These are phyloP conservation scores for Australoheros facetus DNA, from an alignment of 2,797 vertebrate genomes.

Conservation along the genomic window DNA sequence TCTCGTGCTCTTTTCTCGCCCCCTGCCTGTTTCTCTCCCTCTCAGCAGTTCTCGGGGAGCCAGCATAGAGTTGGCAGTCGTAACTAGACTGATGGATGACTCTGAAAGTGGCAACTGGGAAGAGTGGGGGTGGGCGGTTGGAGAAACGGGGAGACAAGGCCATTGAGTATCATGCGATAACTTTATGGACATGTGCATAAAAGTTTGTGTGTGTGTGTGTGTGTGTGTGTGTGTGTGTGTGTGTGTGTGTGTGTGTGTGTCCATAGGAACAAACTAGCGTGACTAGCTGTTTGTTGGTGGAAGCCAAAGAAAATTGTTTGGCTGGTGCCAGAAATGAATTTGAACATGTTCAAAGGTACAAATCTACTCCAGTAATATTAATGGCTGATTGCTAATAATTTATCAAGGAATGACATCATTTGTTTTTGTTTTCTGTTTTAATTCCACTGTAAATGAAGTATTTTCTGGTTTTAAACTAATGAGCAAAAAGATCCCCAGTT, in stretches of 20 bases:
- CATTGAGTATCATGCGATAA: conserved; percentile 63
- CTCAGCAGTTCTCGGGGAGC: conserved; percentile 64
- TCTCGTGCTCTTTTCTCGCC: conserved; percentile 12
- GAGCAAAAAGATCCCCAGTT: neutral
- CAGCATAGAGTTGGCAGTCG: conserved; percentile 73
- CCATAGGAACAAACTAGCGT: neutral
- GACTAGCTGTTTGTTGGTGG: conserved; percentile 13
- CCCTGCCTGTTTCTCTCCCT: conserved; percentile 55
- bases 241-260: conserved; percentile 24
- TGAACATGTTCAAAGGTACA: conserved; percentile 3
- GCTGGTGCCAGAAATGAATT: conserved; percentile 22
- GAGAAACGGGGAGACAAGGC: conserved; percentile 63
- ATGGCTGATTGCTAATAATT: conserved; percentile 4
- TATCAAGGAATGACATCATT: neutral
- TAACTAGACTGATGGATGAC: conserved; percentile 84
- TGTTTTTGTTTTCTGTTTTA: neutral
- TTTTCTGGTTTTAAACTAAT: neutral
- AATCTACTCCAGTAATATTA: neutral
- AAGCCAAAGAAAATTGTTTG: conserved; percentile 27
- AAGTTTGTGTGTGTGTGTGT: conserved; percentile 17
- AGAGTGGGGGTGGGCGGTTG: neutral
- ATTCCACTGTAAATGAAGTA: neutral
- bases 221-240: conserved; percentile 24
- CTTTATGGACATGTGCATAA: conserved; percentile 70
- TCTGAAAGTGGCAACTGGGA: conserved; percentile 65